A percentile compares a stretch with the other conserved stretches of the same genome.
Evolutionary conservation across 2,113 vertebrate genomes (phyloP).

Genomic region (Odontesthes bonariensis): DNA sequence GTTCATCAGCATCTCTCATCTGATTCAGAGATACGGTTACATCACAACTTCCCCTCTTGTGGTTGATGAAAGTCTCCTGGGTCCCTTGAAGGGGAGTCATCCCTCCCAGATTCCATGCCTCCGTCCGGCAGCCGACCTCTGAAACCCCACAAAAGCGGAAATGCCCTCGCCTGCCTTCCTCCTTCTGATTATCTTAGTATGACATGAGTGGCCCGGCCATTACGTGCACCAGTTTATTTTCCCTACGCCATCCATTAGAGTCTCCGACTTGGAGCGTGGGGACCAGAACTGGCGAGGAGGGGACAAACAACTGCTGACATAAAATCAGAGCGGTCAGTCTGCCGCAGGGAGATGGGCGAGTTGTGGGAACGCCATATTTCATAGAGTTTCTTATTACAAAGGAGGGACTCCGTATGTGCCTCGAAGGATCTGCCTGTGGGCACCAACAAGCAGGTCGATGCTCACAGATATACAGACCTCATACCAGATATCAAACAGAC

Average conservation of each 20-base stretch:
- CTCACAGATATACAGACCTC: too few species aligned
- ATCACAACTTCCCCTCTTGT: conserved; percentile 66
- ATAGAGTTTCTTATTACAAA: conserved; percentile 63
- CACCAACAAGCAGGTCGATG: too few species aligned
- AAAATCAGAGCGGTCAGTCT: conserved; percentile 63
- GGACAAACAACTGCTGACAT: conserved; percentile 54
- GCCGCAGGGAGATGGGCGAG: conserved; percentile 24
- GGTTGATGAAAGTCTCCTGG: conserved; percentile 21
- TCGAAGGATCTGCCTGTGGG: not conserved
- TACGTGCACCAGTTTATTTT: conserved; percentile 55
- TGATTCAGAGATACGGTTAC: conserved; percentile 57
- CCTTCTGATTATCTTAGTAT: conserved; percentile 69
- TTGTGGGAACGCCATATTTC: conserved; percentile 67
- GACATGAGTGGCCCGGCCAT: conserved; percentile 66
- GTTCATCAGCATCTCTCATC: conserved; percentile 37
- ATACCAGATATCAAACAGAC: too few species aligned
- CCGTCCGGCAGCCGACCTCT: conserved; percentile 34
- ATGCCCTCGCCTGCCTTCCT: conserved; percentile 2
- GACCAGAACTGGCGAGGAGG: conserved; percentile 28
- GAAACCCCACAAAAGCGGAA: conserved; percentile 47
- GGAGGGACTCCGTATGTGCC: not conserved
- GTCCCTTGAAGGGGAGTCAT: conserved; percentile 17
- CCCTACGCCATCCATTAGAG: conserved; percentile 70
- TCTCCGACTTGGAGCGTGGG: conserved; percentile 25
- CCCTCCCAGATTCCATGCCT: conserved; percentile 38